Evolutionary conservation across 2,888 invertebrate genomes (phyloP).

Genomic region (Lissonota sp.): DNA sequence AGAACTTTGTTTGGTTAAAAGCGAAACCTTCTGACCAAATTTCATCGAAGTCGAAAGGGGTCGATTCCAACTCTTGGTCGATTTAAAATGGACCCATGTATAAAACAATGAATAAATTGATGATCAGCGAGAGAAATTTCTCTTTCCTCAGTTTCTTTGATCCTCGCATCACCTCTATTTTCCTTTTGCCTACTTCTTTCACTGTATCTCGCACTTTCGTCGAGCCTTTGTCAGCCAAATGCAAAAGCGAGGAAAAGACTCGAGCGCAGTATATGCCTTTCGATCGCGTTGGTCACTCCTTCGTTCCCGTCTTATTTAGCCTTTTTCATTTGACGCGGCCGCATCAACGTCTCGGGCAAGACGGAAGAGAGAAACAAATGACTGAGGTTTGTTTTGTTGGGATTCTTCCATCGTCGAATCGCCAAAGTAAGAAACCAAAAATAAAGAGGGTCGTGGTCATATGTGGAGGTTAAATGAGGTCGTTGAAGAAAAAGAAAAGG

Average conservation of each 20-base stretch:
- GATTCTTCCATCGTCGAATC: constrained; percentile 69
- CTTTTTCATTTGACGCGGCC: constrained; percentile 18
- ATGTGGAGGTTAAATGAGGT: neutral
- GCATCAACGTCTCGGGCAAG: constrained; percentile 4
- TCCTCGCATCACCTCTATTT: too few relatives aligned
- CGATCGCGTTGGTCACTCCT: constrained; percentile 53
- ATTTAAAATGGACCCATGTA: too few relatives aligned
- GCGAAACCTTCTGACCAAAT: too few relatives aligned
- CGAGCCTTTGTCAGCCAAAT: constrained; percentile 72
- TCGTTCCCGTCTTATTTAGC: constrained; percentile 36
- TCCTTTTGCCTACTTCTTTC: too few relatives aligned
- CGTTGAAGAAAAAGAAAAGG: constrained; percentile 38
- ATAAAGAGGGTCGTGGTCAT: too few relatives aligned
- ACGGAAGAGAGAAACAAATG: constrained; percentile 25
- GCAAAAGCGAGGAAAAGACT: constrained; percentile 63
- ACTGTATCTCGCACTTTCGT: too few relatives aligned
- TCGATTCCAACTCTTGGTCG: too few relatives aligned
- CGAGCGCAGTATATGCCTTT: constrained; percentile 33
- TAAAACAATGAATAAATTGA: too few relatives aligned
- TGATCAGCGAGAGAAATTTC: too few relatives aligned
- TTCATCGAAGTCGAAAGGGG: too few relatives aligned
- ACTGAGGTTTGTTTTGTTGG: constrained; percentile 65
- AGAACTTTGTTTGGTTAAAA: too few relatives aligned
- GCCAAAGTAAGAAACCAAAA: constrained; percentile 50
- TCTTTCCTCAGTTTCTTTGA: too few relatives aligned